These are phyloP conservation scores for Leptonema lineaticorne DNA, from an alignment of 1,140 invertebrate genomes.

Conservation along the genomic window DNA sequence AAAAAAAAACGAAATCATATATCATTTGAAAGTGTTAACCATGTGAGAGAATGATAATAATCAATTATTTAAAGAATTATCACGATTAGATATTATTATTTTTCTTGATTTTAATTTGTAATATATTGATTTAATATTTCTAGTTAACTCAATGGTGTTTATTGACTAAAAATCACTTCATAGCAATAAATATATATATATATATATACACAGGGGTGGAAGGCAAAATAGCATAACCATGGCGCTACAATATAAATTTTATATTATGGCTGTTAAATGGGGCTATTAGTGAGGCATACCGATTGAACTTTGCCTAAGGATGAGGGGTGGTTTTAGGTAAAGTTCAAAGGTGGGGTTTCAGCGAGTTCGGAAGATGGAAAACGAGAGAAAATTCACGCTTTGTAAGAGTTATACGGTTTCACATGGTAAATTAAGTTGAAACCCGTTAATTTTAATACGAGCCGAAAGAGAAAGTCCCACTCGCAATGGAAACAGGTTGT, in stretches of 20 bases:
- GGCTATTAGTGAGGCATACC: slow-evolving; percentile 20
- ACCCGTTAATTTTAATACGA: slow-evolving; percentile 20
- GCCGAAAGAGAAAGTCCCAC: background rate
- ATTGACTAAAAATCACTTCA: too few relatives aligned
- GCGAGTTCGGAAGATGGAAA: background rate
- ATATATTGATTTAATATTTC: too few relatives aligned
- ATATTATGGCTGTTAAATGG: slow-evolving; percentile 21
- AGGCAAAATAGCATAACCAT: too few relatives aligned
- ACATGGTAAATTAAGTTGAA: slow-evolving; percentile 13
- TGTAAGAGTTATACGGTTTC: background rate
- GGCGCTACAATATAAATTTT: slow-evolving; percentile 16
- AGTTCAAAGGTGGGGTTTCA: background rate
- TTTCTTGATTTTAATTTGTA: too few relatives aligned
- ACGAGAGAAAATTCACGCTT: background rate
- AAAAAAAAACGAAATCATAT: background rate
- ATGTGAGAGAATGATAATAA: too few relatives aligned
- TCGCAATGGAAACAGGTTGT: background rate
- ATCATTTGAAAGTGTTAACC: too few relatives aligned
- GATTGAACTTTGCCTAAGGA: slow-evolving; percentile 14
- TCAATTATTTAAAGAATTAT: too few relatives aligned
- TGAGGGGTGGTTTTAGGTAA: background rate
- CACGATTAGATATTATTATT: too few relatives aligned
- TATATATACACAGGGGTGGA: too few relatives aligned
- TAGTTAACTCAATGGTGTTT: too few relatives aligned
- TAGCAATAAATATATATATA: too few relatives aligned